Conservation (phyloP, 2,113 vertebrate genomes). For the Vulpes ferrilata region DNA sequence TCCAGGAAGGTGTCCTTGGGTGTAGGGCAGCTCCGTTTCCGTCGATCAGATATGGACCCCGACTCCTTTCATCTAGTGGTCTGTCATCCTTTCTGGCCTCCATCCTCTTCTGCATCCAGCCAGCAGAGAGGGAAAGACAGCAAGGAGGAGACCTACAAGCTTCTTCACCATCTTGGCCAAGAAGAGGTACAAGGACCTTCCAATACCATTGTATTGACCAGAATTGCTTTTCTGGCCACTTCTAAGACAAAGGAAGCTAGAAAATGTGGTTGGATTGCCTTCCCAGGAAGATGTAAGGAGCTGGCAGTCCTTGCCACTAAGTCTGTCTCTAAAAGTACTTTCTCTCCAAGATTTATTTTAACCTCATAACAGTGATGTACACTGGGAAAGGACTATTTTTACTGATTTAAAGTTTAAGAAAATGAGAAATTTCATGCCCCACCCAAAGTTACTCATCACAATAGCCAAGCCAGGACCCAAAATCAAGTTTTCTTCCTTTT, state of each 20-base stretch:
- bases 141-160: neutral
- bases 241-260: neutral
- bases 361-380: neutral
- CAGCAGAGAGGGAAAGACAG: neutral
- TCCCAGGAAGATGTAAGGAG: neutral
- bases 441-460: neutral
- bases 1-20: neutral
- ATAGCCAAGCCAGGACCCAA: neutral
- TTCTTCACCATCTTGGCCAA: neutral
- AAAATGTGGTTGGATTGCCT: neutral
- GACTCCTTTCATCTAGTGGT: neutral
- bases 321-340: neutral
- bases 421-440: neutral
- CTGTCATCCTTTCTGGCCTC: neutral
- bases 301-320: neutral
- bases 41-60: neutral
- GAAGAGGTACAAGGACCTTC: accelerated
- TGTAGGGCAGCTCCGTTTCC: neutral
- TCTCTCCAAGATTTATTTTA: neutral
- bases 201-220: neutral
- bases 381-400: neutral
- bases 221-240: neutral
- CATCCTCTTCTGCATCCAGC: neutral
- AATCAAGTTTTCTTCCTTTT: neutral
- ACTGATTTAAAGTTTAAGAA: neutral